Base-by-base conservation (phyloP, 2,888 invertebrate species). In the Frankliniella fusca region DNA sequence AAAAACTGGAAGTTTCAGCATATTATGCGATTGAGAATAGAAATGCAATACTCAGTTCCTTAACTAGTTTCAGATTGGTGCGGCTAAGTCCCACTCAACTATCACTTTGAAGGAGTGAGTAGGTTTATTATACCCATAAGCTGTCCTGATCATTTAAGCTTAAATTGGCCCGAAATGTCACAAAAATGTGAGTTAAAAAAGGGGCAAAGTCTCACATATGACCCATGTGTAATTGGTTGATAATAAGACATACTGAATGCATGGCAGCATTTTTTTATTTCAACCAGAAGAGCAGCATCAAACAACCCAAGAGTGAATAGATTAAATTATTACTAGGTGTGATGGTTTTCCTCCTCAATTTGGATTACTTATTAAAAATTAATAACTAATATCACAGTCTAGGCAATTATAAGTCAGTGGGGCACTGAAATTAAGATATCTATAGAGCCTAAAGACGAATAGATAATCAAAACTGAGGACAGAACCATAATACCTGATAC, bases 231-330 rank as follows among this genome's bases (percentile, higher is more conserved):
- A 61, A 61, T 76, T 76, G 70, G 70, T 76, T 27, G 70, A 76
- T 27, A 76, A 76, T 76, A 76, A 76, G 70, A 76, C 70, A 76
- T 76, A 76, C 70, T 76, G 27, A 27, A 76, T 27, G 12, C 70
- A 76, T 27, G 12, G 70, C 70, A 76, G 23, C 70, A 76, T 23
- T 76, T 10, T 10, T 76, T 76, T 76, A 76, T 76, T 76, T 76
- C 70, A 23, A 76, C 70, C 70, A 76, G 27, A 76, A 76, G 70
- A 76, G 70, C 70, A 76, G 70, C 70, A 76, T 76, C 70, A 76
- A n/a, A 70, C 70, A 76, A 27, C 70, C 70, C 70, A 76, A 11
- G 27, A 76, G 23, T 76, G 27, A 23, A 23, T 27, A 23, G 12
- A 27, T 9, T 27, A 27, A 76, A 27, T 76, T 76, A 23, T 76